Evolutionary conservation across 2,797 vertebrate genomes (phyloP).

Genomic region (Oophaga sylvatica): DNA sequence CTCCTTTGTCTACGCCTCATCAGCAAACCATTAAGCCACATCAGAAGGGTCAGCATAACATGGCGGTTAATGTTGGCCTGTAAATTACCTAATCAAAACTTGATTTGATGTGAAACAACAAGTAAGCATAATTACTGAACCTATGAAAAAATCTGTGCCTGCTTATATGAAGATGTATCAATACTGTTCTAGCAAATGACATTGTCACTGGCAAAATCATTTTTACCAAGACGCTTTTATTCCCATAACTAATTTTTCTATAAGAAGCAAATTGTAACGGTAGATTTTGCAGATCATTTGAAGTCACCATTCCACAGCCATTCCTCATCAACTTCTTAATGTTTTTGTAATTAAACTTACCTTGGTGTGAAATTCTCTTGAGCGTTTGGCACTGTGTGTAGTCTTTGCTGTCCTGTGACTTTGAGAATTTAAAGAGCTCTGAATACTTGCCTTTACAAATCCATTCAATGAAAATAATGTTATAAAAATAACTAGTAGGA

Average conservation of each 20-base stretch:
- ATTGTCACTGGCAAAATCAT: slow-evolving; percentile 47
- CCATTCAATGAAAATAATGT: background rate
- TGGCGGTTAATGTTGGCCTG: slow-evolving; percentile 39
- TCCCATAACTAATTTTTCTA: slow-evolving; percentile 55
- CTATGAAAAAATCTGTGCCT: slow-evolving; percentile 23
- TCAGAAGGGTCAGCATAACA: slow-evolving; percentile 47
- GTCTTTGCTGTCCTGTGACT: slow-evolving; percentile 46
- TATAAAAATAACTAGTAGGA: background rate
- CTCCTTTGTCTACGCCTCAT: slow-evolving; percentile 50
- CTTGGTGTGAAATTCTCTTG: slow-evolving; percentile 57
- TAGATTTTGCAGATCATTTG: slow-evolving; percentile 60
- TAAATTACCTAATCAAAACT: slow-evolving; percentile 60
- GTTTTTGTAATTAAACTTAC: slow-evolving; percentile 58
- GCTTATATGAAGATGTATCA: slow-evolving; percentile 37
- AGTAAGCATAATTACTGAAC: slow-evolving; percentile 55
- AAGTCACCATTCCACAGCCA: slow-evolving; percentile 52
- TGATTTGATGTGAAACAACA: slow-evolving; percentile 59
- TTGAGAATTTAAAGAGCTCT: slow-evolving; percentile 50
- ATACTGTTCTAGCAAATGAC: slow-evolving; percentile 40
- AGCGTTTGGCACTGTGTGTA: slow-evolving; percentile 32
- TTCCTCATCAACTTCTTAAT: slow-evolving; percentile 57
- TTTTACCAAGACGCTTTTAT: slow-evolving; percentile 39
- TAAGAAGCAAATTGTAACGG: slow-evolving; percentile 55
- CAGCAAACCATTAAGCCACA: slow-evolving; percentile 52
- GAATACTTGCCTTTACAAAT: background rate